Conservation (phyloP, 2,888 invertebrate genomes). For the Drosophila pullipes region DNA sequence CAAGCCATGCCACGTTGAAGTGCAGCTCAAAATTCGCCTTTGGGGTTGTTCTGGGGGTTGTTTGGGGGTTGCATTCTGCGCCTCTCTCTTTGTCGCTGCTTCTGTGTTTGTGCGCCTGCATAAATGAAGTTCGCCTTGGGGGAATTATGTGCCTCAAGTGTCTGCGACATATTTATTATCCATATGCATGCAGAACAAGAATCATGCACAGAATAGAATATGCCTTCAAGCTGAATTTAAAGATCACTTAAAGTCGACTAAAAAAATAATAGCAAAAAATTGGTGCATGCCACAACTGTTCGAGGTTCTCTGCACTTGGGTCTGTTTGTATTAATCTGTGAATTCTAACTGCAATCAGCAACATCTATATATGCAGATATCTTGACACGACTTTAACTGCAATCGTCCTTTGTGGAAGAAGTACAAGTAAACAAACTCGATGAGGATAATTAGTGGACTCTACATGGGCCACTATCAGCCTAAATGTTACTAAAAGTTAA, state of each 20-base stretch:
- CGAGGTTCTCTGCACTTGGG: slow-evolving; percentile 28
- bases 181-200: slow-evolving; percentile 45
- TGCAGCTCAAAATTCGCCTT: slow-evolving; percentile 56
- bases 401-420: not conserved
- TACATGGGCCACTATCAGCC: not conserved
- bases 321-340: too few species aligned
- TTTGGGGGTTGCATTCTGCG: slow-evolving; percentile 31
- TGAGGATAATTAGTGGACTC: not conserved
- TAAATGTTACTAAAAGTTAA: not conserved
- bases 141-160: slow-evolving; percentile 61
- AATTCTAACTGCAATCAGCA: not conserved
- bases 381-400: not conserved
- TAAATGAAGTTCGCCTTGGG: slow-evolving; percentile 55
- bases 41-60: slow-evolving; percentile 39
- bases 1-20: slow-evolving; percentile 66
- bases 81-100: slow-evolving; percentile 12
- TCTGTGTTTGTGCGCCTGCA: slow-evolving; percentile 51
- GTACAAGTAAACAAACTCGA: not conserved
- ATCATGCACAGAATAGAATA: slow-evolving; percentile 38
- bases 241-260: slow-evolving; percentile 17
- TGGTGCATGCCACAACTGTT: slow-evolving; percentile 46
- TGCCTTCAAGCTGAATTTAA: slow-evolving; percentile 58
- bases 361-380: not conserved
- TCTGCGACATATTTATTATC: slow-evolving; percentile 72
- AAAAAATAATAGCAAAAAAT: not conserved